Evolutionary conservation across 2,797 vertebrate species (phyloP), one percentile per base, ranked within the genome.

Genomic region (Callimico goeldii): DNA sequence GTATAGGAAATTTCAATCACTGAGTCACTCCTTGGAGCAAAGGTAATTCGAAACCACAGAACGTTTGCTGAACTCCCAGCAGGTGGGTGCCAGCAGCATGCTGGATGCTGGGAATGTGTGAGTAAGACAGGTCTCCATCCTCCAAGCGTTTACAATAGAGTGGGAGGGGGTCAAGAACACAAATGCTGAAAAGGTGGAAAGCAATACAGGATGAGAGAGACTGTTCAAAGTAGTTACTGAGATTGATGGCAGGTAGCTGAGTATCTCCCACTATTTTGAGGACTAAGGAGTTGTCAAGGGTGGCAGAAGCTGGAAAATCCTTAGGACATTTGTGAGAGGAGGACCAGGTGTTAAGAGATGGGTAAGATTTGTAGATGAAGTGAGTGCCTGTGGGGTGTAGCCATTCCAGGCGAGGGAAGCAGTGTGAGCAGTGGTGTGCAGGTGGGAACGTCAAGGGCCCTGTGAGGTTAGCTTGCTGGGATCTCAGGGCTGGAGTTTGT

Each of bases 11-110:
- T 76, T 64, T 95, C 33, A 57, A 50, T 36, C 67, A 43, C 14
- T 15, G 14, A 94, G 28, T 93, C 82, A 58, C 76, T 86, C 79
- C 30, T 80, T 41, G 36, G 83, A 91, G 75, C 11, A 12, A 82
- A 90, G n/a, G 50, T 43, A 58, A 57, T 90, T 93, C 41, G 55
- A 85, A 88, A 52, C 91, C 91, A 73, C 43, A 55, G 77, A 64
- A 28, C 11, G 2, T 77, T 92, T 61, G 90, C 15, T 39, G 58
- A 79, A 28, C 72, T 91, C 55, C 76, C 70, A 70, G 14, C 41
- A 92, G 46, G 57, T 67, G 57, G 79, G 70, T 43, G 55, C 50
- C 70, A 26, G 36, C n/a, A 28, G 52, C 11, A 9, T 28, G 50
- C 57, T 46, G 24, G 48, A 24, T 61, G 19, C 33, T 81, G 52